Evolutionary conservation across 2,113 vertebrate genomes (phyloP), one percentile per base, ranked within the genome.

Genomic region (Paracanthobrama guichenoti): DNA sequence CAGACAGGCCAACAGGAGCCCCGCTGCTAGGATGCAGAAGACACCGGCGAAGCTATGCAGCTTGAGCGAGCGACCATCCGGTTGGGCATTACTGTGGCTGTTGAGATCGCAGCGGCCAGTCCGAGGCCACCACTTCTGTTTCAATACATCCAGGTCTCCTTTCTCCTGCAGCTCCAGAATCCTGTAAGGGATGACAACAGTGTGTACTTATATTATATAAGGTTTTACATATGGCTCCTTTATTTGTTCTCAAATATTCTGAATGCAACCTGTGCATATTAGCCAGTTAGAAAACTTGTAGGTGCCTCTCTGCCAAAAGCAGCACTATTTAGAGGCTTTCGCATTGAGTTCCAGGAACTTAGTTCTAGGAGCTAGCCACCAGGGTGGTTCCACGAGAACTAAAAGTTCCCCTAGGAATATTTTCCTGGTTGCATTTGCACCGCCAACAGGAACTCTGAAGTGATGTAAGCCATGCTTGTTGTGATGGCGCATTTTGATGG

Each of bases 101-200:
- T 94, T 94, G 85, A 97, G 95, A 91, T 98, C 97, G 22, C 98
- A 99, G 88, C 97, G 96, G 82, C 98, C 98, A 2, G 94, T 94
- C 18, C 96, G 94, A 0, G 98, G 98, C 98, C 98, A 99, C 98
- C 98, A 99, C 92, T 99, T 99, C 93, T 99, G 97, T 88, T 98
- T 98, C 91, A 99, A 94, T 72, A 99, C 95, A 86, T 99, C 98
- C 92, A 99, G 94, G 89, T 99, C 97, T 11, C 98, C 98, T 0
- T 95, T 97, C 89, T 98, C 97, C 92, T 98, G 98, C 81, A 99
- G 93, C 91, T 99, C 98, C 91, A 99, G 88, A 90, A 99, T 99
- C 94, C 98, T 99, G 93, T 2, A 88, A 89, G 20, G 2, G 3
- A 64, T 48, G 22, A 84, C 16, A 67, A 35, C 14, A 3, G 14